These are phyloP conservation scores for Galemys pyrenaicus DNA, from an alignment of 2,113 vertebrate genomes.

Conservation along the genomic window DNA sequence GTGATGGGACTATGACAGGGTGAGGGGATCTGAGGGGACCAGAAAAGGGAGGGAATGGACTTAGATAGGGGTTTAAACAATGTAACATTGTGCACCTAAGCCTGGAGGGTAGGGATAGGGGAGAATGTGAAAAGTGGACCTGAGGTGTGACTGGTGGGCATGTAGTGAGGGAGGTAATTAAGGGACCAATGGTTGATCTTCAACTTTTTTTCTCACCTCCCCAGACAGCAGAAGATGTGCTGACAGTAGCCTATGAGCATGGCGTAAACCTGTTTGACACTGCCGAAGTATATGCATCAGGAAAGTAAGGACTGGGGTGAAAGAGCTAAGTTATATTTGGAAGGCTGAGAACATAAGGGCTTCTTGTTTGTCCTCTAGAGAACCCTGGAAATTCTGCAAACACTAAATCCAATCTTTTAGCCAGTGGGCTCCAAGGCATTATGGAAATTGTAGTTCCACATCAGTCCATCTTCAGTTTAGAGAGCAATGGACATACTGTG, in stretches of 20 bases:
- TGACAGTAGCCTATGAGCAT: conserved; percentile 85
- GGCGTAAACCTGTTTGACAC: conserved; percentile 87
- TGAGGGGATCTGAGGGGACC: background rate
- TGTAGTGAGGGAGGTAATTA: background rate
- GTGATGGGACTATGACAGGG: conserved; percentile 20
- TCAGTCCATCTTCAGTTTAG: background rate
- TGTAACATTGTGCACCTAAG: background rate
- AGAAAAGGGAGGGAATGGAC: background rate
- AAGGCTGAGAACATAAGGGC: conserved; percentile 38
- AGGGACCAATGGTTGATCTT: background rate
- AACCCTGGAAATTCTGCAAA: conserved; percentile 48
- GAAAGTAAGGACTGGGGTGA: conserved; percentile 70
- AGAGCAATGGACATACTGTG: background rate
- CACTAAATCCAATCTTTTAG: background rate
- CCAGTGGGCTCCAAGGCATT: background rate
- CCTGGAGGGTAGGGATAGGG: background rate
- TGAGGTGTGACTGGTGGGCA: background rate
- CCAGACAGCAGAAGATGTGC: conserved; percentile 84
- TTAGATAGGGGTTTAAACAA: background rate
- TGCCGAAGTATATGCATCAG: conserved; percentile 82
- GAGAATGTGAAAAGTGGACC: background rate
- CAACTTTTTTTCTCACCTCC: conserved; percentile 45
- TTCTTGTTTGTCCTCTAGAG: conserved; percentile 36
- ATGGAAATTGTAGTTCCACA: conserved; percentile 48
- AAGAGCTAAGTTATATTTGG: conserved; percentile 27